These are phyloP conservation scores for Sesamia inferens DNA, from an alignment of 2,888 invertebrate species.

Conservation along the genomic window DNA sequence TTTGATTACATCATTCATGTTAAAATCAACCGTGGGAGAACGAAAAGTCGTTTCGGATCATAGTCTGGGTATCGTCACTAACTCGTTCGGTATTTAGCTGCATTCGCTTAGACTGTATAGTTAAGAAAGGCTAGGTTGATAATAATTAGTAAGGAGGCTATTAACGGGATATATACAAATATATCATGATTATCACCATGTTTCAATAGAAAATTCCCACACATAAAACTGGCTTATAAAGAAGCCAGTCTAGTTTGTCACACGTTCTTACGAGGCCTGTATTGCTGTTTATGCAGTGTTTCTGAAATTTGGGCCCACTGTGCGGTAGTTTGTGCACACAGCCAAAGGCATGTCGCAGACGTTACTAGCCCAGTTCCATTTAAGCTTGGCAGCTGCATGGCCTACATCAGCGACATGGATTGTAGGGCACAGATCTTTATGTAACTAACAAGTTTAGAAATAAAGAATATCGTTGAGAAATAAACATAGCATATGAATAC, in stretches of 20 bases:
- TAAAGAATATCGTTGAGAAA: not conserved
- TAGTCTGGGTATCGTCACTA: too few relatives aligned
- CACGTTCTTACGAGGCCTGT: not conserved
- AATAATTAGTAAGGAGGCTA: not conserved
- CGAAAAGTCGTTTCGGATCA: too few relatives aligned
- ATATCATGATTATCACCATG: not conserved
- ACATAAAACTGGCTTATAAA: not conserved
- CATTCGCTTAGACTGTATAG: too few relatives aligned
- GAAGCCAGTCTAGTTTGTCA: not conserved
- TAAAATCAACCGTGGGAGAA: too few relatives aligned
- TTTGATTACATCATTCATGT: too few relatives aligned
- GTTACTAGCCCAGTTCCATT: slow-evolving; percentile 5
- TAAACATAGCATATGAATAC: not conserved
- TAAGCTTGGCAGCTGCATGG: slow-evolving; percentile 14
- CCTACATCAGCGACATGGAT: not conserved
- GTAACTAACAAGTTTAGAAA: not conserved
- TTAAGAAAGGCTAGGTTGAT: not conserved
- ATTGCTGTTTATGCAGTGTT: not conserved
- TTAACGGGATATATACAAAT: not conserved
- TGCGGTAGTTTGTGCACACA: not conserved
- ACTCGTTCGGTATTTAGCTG: too few relatives aligned
- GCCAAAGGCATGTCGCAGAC: not conserved
- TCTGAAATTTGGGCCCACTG: not conserved
- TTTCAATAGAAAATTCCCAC: not conserved
- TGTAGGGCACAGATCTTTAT: not conserved